phyloP scores from a whole-genome alignment of 2,888 invertebrate genomes.

The Fabriciana adippe region DNA sequence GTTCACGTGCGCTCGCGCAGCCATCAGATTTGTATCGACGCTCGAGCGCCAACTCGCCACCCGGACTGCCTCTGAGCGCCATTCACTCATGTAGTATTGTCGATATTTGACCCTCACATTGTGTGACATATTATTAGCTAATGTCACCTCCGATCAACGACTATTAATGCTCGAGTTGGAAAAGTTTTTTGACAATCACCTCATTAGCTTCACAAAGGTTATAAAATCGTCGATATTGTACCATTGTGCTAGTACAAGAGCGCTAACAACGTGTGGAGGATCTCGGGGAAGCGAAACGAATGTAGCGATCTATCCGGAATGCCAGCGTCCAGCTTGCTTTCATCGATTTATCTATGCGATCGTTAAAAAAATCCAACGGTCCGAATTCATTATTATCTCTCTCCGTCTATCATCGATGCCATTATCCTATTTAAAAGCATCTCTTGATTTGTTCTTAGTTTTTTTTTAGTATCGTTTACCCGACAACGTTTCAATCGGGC shows the following conservation, averaged over 20 bases:
- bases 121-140: slow-evolving; percentile 50
- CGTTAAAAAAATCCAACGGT: slow-evolving; percentile 69
- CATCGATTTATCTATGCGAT: slow-evolving; percentile 64
- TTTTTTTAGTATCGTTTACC: slow-evolving; percentile 70
- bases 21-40: slow-evolving; percentile 72
- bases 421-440: slow-evolving; percentile 82
- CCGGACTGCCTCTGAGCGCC: slow-evolving; percentile 55
- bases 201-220: slow-evolving; percentile 76
- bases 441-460: slow-evolving; percentile 78
- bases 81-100: slow-evolving; percentile 66
- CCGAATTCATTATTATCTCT: slow-evolving; percentile 79
- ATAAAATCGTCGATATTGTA: slow-evolving; percentile 71
- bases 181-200: slow-evolving; percentile 69
- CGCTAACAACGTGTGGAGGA: slow-evolving; percentile 79
- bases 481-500: slow-evolving; percentile 74
- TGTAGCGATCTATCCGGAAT: slow-evolving; percentile 69
- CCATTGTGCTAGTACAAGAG: slow-evolving; percentile 68
- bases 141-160: slow-evolving; percentile 62
- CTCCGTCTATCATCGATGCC: slow-evolving; percentile 79
- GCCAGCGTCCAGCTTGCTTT: slow-evolving; percentile 62
- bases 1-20: slow-evolving; percentile 70
- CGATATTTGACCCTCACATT: slow-evolving; percentile 47
- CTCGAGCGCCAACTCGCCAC: slow-evolving; percentile 49
- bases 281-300: slow-evolving; percentile 79
- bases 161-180: slow-evolving; percentile 61